Percentiles rank a stretch among this genome's conserved stretches.
Evolutionary conservation across 2,797 vertebrate species (phyloP).

Genomic region (Tokudaia tokunoshimensis): DNA sequence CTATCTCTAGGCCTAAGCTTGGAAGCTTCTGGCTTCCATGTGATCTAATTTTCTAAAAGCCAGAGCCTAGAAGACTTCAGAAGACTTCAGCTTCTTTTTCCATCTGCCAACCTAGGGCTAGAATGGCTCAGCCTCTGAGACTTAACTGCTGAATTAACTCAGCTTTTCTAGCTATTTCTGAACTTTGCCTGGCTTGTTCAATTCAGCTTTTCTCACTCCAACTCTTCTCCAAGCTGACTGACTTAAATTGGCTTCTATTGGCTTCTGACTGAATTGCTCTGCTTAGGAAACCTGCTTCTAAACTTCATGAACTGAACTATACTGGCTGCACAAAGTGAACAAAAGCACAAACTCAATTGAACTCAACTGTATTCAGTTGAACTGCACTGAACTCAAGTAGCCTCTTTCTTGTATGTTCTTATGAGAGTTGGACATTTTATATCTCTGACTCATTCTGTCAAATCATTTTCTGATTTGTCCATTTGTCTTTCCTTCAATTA

Average conservation of each 20-base stretch:
- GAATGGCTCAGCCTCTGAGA: background rate
- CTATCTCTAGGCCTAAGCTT: background rate
- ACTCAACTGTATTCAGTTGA: background rate
- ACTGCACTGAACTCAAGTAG: background rate
- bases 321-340: background rate
- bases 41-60: background rate
- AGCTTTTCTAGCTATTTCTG: too few relatives aligned
- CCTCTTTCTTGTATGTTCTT: background rate
- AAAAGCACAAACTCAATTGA: background rate
- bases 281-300: background rate
- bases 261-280: background rate
- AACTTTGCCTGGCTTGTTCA: background rate
- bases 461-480: background rate
- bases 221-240: background rate
- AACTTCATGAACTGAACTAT: background rate
- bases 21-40: background rate
- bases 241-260: background rate
- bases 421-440: background rate
- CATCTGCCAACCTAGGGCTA: background rate
- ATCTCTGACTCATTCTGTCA: background rate
- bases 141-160: too few relatives aligned
- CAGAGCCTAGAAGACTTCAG: background rate
- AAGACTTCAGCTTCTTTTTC: background rate
- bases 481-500: background rate
- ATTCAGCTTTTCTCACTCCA: background rate